Evolutionary conservation across 2,888 invertebrate genomes (phyloP), one percentile per base, ranked within the genome.

Genomic region (Ptychoptera contaminata): DNA sequence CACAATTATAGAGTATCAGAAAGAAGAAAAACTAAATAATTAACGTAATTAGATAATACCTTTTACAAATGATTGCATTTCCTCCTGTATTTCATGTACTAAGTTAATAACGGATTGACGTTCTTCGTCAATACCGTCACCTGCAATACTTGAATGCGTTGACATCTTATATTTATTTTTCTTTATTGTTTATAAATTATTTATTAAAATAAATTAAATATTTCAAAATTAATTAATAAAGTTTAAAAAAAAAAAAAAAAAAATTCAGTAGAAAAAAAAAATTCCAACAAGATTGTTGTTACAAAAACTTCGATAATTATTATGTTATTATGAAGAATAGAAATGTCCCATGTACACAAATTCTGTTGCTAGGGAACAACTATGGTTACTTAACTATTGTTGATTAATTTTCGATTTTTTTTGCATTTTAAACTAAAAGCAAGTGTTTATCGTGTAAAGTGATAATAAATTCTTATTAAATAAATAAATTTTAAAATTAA

Each of bases 401-500:
- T 36, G 12, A 15, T 36, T 35, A 23, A 7, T 3, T 7, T 23
- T 23, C 23, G 23, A 23, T 23, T 23, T 23, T 23, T 23, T 23
- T 23, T 36, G 16, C 47, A 40, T 40, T 39, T 8, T 36, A 32
- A 38, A 12, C 44, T 40, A 12, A 30, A 32, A 37, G 16, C 8
- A n/a, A n/a, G n/a, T n/a, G n/a, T n/a, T n/a, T n/a, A n/a, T n/a
- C n/a, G n/a, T n/a, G n/a, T n/a, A n/a, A n/a, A n/a, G n/a, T n/a
- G n/a, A 3, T 23, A 23, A 23, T 23, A 5, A 23, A 23, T n/a
- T 35, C 31, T 34, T n/a, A 37, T 40, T 14, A 40, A 16, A 44
- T 2, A 23, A 23, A 31, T 36, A 3, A 37, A 40, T n/a, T n/a
- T n/a, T n/a, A 16, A 49, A 44, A 29, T 42, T 37, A 40, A 38